Base-by-base conservation (phyloP, 30 jellyfish, hydroid and myxozoan species). In the Sanderia malayensis region DNA sequence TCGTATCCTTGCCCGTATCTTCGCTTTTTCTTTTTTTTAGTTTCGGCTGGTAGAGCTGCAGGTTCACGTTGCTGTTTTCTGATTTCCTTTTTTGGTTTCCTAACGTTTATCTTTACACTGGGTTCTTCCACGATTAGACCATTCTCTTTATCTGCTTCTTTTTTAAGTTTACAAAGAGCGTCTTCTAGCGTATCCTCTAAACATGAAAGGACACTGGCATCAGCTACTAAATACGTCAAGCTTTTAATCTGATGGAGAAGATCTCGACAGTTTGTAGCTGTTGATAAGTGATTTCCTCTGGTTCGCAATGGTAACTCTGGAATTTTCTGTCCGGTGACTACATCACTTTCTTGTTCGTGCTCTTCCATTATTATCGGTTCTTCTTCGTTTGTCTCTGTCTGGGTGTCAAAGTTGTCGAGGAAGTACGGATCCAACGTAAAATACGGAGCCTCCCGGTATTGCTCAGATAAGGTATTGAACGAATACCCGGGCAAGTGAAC, bases 201-300 rank as follows among this genome's bases (percentile, higher is more conserved):
- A n/a, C 27, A 13, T 57, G 26, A 23, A 10, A 57, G 10, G 31
- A 57, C 22, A 23, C 22, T 57, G 31, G 31, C 26, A 15, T 57
- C 69, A 57, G 44, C 22, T 27, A 23, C 7, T n/a, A n/a, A n/a
- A n/a, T n/a, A n/a, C n/a, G n/a, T n/a, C n/a, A n/a, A n/a, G n/a
- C n/a, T n/a, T n/a, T 27, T 57, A 13, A 57, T 57, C 31, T 57
- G 69, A 7, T 57, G 69, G 17, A 57, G 69, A 23, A 57, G 27
- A 57, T 57, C 69, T 57, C 69, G 26, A 30, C 69, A 57, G 69
- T 57, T 57, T 1, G 69, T 30, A 11, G 69, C 69, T 57, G 31
- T 57, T 10, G 69, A 15, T 30, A 57, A 27, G 22, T 57, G 69
- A 27, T 10, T 15, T 17, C 69, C 69, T 30, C 22, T 0, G 30